Evolutionary conservation across 1,140 invertebrate species (phyloP), one percentile per base, ranked within the genome.

Genomic region (Macrobrachium nipponense): DNA sequence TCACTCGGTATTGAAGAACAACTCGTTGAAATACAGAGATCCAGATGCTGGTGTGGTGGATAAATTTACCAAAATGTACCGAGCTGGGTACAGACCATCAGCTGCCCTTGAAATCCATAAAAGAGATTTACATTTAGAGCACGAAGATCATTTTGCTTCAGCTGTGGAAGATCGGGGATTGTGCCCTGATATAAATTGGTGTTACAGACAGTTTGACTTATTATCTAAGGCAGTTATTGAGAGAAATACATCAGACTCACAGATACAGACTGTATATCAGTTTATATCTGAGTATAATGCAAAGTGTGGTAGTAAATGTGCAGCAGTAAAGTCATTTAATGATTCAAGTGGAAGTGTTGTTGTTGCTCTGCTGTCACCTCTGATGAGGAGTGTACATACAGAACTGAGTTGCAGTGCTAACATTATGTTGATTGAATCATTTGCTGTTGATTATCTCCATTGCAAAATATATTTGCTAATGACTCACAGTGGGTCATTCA

Each of bases 161-260:
- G 72, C 72, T 51, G 43, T 73, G n/a, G 72, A 73, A 20, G 72
- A 73, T 44, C 27, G 72, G 51, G 72, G 72, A 51, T 44, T 73
- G n/a, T 73, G 72, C 51, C 72, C 72, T n/a, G 72, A 73, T 51
- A 73, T 73, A 51, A 73, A 73, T 44, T 73, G 72, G 72, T 73
- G 72, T 73, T 73, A 73, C 23, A 73, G 72, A 73, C 72, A 73
- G n/a, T 73, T 51, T 20, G 43, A 73, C 43, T 44, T 73, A 51
- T 18, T 20, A 14, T 18, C 11, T 44, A 73, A 73, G 15, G 36
- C n/a, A 15, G 7, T 10, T 51, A 0, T 15, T 0, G 7, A 17
- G 43, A 44, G 5, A 18, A 20, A 43, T 44, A 20, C n/a, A 51
- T 17, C 72, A 51, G 14, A 36, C 36, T 51, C 0, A 5, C 14